Conservation (phyloP, 1,140 invertebrate genomes). For the Ceratina japonica region DNA sequence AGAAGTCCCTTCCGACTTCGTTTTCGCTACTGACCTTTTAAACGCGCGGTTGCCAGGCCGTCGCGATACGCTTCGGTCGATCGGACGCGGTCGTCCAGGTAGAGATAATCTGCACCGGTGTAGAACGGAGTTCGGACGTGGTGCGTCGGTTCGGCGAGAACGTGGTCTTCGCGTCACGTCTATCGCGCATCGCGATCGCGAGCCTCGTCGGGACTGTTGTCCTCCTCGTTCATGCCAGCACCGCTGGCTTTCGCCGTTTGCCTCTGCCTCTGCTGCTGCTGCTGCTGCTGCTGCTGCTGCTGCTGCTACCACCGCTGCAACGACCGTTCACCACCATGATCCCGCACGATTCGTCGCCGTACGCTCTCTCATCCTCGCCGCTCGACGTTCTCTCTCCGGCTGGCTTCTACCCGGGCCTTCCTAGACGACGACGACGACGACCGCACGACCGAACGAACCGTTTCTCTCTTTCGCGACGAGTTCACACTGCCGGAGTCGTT, state of each 20-base stretch:
- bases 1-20: background rate
- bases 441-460: slow-evolving; percentile 20
- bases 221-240: slow-evolving; percentile 54
- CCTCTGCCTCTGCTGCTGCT: slow-evolving; percentile 4
- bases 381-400: background rate
- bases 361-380: slow-evolving; percentile 14
- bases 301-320: slow-evolving; percentile 2
- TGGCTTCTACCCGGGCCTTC: background rate
- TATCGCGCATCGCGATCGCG: slow-evolving; percentile 53
- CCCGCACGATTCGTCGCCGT: background rate
- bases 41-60: background rate
- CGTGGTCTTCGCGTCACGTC: slow-evolving; percentile 43
- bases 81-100: slow-evolving; percentile 24
- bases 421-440: background rate
- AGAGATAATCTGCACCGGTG: slow-evolving; percentile 17
- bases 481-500: background rate
- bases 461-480: background rate
- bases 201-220: slow-evolving; percentile 46
- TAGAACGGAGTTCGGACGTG: slow-evolving; percentile 32
- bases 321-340: slow-evolving; percentile 23
- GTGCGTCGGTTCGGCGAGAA: slow-evolving; percentile 14
- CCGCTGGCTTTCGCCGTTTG: slow-evolving; percentile 29
- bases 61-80: background rate
- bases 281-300: slow-evolving; percentile 7
- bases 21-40: slow-evolving; percentile 37